These are phyloP conservation scores for Cryptocephalus moraei DNA, from an alignment of 2,888 invertebrate genomes.

Conservation along the genomic window DNA sequence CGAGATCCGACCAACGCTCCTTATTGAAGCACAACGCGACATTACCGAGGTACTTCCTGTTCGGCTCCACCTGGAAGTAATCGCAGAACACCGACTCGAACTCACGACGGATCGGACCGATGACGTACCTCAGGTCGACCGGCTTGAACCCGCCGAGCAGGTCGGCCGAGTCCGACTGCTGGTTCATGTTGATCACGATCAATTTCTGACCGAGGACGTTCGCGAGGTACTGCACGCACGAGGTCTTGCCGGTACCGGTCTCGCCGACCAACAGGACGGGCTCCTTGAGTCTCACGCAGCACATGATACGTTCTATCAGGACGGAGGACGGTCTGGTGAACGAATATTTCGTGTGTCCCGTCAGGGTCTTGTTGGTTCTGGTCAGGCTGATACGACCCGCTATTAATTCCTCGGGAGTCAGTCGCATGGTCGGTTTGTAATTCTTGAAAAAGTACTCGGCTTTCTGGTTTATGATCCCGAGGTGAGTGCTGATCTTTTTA, in stretches of 20 bases:
- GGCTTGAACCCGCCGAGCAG: slow-evolving; percentile 96
- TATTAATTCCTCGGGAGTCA: slow-evolving; percentile 47
- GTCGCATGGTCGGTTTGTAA: slow-evolving; percentile 66
- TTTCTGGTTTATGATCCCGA: slow-evolving; percentile 74
- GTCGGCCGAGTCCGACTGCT: slow-evolving; percentile 96
- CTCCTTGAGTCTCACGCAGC: slow-evolving; percentile 72
- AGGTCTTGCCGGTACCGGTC: slow-evolving; percentile 98
- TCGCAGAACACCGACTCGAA: slow-evolving; percentile 74
- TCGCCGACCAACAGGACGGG: slow-evolving; percentile 94
- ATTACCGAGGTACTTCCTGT: slow-evolving; percentile 71
- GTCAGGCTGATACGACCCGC: slow-evolving; percentile 59
- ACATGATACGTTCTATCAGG: slow-evolving; percentile 79
- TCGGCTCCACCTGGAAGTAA: slow-evolving; percentile 66
- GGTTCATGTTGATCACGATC: slow-evolving; percentile 96
- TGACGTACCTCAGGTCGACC: slow-evolving; percentile 75
- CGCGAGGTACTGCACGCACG: slow-evolving; percentile 85
- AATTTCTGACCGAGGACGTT: slow-evolving; percentile 74
- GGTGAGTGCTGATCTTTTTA: slow-evolving; percentile 62
- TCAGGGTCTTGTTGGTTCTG: slow-evolving; percentile 18
- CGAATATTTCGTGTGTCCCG: slow-evolving; percentile 51
- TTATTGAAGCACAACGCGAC: slow-evolving; percentile 66
- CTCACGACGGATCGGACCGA: slow-evolving; percentile 70
- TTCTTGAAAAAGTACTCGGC: slow-evolving; percentile 70
- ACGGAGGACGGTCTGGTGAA: slow-evolving; percentile 74
- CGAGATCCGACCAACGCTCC: slow-evolving; percentile 60